Evolutionary conservation across 2,797 vertebrate genomes (phyloP).

Genomic region (Smutsia gigantea): DNA sequence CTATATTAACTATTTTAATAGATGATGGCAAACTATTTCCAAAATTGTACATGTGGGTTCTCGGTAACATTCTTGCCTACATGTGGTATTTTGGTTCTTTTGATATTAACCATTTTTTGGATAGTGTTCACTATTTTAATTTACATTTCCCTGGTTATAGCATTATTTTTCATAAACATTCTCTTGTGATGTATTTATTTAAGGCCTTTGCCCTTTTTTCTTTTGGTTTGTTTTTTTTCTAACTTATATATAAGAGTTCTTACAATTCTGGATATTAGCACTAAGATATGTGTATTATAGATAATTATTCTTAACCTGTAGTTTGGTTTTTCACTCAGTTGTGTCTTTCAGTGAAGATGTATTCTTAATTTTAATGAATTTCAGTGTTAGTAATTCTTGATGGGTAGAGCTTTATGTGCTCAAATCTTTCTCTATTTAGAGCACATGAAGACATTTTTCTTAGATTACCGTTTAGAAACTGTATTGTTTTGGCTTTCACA

Average conservation of each 20-base stretch:
- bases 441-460: not conserved
- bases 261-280: not conserved
- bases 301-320: not conserved
- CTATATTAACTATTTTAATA: not conserved
- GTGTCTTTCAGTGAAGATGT: not conserved
- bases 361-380: not conserved
- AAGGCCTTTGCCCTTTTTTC: not conserved
- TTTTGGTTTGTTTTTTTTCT: not conserved
- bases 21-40: not conserved
- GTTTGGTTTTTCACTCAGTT: not conserved
- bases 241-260: not conserved
- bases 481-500: not conserved
- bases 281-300: not conserved
- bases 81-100: not conserved
- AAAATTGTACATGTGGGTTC: not conserved
- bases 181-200: not conserved
- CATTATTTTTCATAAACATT: not conserved
- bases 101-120: not conserved
- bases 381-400: not conserved
- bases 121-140: not conserved
- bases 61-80: not conserved
- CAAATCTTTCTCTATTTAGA: not conserved
- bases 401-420: not conserved
- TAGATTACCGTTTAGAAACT: not conserved
- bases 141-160: not conserved